Evolutionary conservation across 92 coral and sea anemone genomes (phyloP), one percentile per base, ranked within the genome.

Genomic region (Siderastrea radians): DNA sequence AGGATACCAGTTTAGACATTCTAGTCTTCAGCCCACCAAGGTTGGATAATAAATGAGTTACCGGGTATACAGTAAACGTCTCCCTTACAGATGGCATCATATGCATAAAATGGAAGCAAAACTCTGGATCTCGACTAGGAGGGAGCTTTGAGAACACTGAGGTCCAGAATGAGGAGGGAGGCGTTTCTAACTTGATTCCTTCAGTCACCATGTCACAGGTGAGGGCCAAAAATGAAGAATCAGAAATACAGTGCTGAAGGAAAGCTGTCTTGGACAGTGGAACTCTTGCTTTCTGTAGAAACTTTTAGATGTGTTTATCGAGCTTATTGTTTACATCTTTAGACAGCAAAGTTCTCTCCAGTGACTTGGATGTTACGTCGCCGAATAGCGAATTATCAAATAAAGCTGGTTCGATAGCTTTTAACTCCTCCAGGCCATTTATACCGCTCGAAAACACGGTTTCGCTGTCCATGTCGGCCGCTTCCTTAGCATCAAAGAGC

Each of bases 401-500:
- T 0, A 98, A 98, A 15, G 77, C 79, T 15, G 89, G 90, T 72
- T 98, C 98, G 82, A 98, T 90, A 19, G 79, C 89, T 84, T 84
- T 91, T 67, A 98, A 92, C 78, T 95, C 98, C 53, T 98, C 98
- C 46, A 98, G 87, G 16, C 99, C 99, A 89, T 95, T 98, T 80
- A 87, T 75, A 61, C 95, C 99, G 90, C 95, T 72, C 8, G 99
- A 94, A 81, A 86, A 95, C 12, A 98, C 85, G n/a, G 99, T 94
- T 78, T 98, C 99, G 86, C 91, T 94, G 87, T 98, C 99, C 47
- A 98, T 92, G 72, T 98, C 98, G 13, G 98, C 94, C 50, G 99
- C 99, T 83, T 98, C 99, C 80, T 92, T 94, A 13, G 95, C 86
- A 19, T 93, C 96, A 89, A 98, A 98, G 5, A 98, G 91, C 63